phyloP scores from a whole-genome alignment of 2,113 vertebrate species.

The Tringa solitaria region DNA sequence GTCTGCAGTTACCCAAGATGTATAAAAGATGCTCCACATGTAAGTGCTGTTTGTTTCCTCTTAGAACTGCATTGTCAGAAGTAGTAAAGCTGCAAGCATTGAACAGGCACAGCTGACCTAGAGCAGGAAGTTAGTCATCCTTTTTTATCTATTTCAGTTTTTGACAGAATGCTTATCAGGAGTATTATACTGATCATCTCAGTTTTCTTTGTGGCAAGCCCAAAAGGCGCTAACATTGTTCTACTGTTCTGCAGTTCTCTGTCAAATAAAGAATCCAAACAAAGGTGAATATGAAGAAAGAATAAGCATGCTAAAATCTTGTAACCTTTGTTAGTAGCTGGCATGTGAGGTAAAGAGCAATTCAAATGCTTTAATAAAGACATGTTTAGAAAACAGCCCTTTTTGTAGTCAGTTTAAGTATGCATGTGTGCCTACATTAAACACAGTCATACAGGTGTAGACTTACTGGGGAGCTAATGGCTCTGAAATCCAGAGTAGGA shows the following conservation, averaged over 20 bases:
- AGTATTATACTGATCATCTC: slow-evolving; percentile 1
- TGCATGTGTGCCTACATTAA: neutral
- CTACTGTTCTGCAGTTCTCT: neutral
- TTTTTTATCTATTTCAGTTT: neutral
- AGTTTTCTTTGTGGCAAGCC: neutral
- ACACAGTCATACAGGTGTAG: neutral
- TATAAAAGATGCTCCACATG: neutral
- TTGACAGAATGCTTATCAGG: neutral
- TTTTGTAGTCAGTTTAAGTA: neutral
- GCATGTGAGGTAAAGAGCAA: neutral
- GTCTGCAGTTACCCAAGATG: neutral
- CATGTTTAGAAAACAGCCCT: neutral
- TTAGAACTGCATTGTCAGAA: neutral
- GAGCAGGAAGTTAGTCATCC: neutral
- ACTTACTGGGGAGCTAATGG: neutral
- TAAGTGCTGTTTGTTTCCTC: neutral
- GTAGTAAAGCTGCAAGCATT: neutral
- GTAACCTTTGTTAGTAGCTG: neutral
- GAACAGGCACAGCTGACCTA: neutral
- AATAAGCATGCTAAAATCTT: neutral
- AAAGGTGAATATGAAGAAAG: neutral
- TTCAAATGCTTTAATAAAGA: neutral
- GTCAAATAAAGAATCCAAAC: neutral
- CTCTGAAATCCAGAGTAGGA: neutral
- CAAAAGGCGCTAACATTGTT: neutral